Base-by-base conservation (phyloP, 2,888 invertebrate species). In the Parnassius mnemosyne region DNA sequence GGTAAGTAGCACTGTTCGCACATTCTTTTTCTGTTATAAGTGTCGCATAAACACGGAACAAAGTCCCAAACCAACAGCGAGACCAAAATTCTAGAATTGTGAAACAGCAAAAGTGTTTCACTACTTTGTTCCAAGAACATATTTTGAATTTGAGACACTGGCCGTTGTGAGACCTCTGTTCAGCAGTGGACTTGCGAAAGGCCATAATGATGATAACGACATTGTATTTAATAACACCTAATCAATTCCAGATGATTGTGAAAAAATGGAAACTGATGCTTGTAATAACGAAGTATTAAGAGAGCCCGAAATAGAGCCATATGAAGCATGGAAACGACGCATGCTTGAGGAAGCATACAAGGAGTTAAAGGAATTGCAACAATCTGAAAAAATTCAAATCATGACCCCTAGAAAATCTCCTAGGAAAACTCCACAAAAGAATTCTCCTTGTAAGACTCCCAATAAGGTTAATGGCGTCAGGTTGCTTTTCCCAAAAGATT, bases 261-360 rank as follows among this genome's bases (percentile, higher is more conserved):
- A 72, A 58, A 63, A 67, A 34, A 84, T 85, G 81, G 83, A 87
- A 10, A 56, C 82, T 0, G 84, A 85, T 12, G 9, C 60, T 3
- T 10, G 69, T 46, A 50, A 68, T 66, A 68, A 73, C 65, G 63
- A 76, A 73, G 75, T 80, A 65, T 0, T 71, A 54, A 60, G 68
- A 46, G 81, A 87, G 70, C 74, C 75, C 1, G 68, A 78, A 68
- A 71, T 86, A 53, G 94, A 94, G 76, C 86, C 93, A 1, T 94
- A 94, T 66, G 92, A 93, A 63, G 87, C 87, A 12, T 95, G 94
- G 94, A 94, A 93, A 65, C 80, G 79, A 25, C 84, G 94, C 47
- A 93, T 94, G 78, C 71, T 94, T 16, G 84, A 90, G 65, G 75
- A 81, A 10, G 92, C 94, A 0, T 84, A 85, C 62, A 79, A 78